Evolutionary conservation across 2,113 vertebrate species (phyloP).

Genomic region (Pseudorasbora parva): DNA sequence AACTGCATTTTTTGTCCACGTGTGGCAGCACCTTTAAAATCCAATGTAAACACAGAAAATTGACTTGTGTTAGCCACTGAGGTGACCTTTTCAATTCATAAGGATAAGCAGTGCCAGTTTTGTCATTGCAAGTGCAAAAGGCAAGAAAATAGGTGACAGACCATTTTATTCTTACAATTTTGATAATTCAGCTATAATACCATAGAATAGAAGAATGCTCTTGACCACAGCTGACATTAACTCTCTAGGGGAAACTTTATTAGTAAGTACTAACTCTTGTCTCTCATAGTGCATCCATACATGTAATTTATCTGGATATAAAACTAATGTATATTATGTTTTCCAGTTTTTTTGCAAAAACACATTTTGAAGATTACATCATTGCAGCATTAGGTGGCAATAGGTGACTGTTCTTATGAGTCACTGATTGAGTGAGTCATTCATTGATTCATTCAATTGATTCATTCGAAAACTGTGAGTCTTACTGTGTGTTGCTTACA

Average conservation of each 20-base stretch:
- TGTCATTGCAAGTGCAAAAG: background rate
- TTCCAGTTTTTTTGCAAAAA: no score
- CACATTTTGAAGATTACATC: no score
- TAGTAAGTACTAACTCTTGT: background rate
- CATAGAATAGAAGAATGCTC: background rate
- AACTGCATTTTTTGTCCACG: no score
- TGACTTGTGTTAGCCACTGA: background rate
- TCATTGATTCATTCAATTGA: no score
- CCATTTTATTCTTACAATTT: background rate
- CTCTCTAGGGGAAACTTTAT: background rate
- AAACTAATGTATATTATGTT: no score
- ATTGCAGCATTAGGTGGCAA: no score
- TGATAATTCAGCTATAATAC: background rate
- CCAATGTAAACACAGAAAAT: background rate
- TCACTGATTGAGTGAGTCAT: no score
- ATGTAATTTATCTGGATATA: no score
- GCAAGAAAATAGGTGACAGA: background rate
- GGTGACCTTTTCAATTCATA: background rate
- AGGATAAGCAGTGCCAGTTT: background rate
- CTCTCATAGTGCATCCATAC: no score
- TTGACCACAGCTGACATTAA: background rate
- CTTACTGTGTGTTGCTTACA: no score
- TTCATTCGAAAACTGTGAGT: no score
- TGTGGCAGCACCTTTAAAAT: background rate
- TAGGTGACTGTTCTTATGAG: no score